Base-by-base conservation (phyloP, 2,113 vertebrate species). In the Girardinichthys multiradiatus region DNA sequence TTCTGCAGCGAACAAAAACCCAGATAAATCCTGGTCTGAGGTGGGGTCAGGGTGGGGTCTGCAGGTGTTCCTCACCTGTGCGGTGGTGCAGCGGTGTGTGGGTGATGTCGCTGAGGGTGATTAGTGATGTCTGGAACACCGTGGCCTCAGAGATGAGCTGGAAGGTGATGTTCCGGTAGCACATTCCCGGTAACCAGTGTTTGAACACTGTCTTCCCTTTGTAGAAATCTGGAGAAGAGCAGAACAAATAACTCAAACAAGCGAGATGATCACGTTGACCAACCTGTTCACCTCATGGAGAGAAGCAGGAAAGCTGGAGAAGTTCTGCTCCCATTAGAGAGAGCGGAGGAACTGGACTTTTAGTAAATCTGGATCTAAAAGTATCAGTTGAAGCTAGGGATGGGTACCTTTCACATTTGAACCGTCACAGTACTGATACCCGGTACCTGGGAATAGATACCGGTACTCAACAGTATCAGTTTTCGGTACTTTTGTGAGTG, bases 151-250 rank as follows among this genome's bases (percentile, higher is more conserved):
- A 98, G 1, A 99, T 94, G 78, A 99, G 80, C 93, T 97, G 97
- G 90, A 99, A 98, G 7, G 96, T 98, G 86, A 99, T 96, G 89
- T 99, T 96, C 11, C 94, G 95, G 89, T 99, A 99, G 82, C 98
- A 99, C 70, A 94, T 92, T 12, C 98, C 98, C 0, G 98, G 95
- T 13, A 99, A 83, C 98, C 97, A 99, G 91, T 99, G 97, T 74
- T 96, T 98, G 89, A 99, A 99, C 77, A 99, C 95, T 0, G 97
- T 98, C 91, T 96, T 98, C 57, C 97, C 97, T 74, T 94, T 95
- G 79, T 95, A 95, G 89, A 97, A 97, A 92, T 99, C 97, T 99
- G 87, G 13, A 71, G 2, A 60, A 4, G 63, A 51, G 19, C 60
- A 72, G 60, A 42, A 45, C 14, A 64, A 2, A 76, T 4, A 33